Percentiles rank a stretch among this genome's conserved stretches.
These are phyloP conservation scores for Pheosia tremula DNA, from an alignment of 2,888 invertebrate species.

Conservation along the genomic window DNA sequence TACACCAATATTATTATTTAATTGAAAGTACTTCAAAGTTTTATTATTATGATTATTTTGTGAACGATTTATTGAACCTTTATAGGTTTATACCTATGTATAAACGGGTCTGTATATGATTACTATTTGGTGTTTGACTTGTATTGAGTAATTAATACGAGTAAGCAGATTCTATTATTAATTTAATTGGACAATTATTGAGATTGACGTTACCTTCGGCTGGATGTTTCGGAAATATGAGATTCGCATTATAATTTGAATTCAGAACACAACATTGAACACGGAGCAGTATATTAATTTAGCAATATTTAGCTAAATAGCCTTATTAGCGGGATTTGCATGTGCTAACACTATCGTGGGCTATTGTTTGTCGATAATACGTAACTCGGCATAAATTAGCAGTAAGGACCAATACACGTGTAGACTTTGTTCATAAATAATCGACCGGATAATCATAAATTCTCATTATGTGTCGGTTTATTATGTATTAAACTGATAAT, in stretches of 20 bases:
- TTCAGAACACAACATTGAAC: background rate
- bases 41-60: too few relatives aligned
- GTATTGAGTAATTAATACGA: too few relatives aligned
- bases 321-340: conserved; percentile 50
- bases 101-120: too few relatives aligned
- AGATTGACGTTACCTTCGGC: background rate
- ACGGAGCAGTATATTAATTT: conserved; percentile 16
- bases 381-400: conserved; percentile 38
- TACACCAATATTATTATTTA: too few relatives aligned
- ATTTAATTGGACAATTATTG: background rate
- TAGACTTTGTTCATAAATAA: background rate
- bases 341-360: conserved; percentile 42
- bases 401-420: conserved; percentile 18
- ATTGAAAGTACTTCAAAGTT: too few relatives aligned
- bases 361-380: conserved; percentile 33
- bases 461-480: background rate
- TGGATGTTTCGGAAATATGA: background rate
- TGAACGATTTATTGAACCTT: too few relatives aligned
- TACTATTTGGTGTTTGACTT: too few relatives aligned
- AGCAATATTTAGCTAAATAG: conserved; percentile 31
- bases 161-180: too few relatives aligned
- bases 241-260: background rate
- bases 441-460: background rate
- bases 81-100: too few relatives aligned
- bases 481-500: background rate